Conservation (phyloP, 2,888 invertebrate species). For the Emesis russula region DNA sequence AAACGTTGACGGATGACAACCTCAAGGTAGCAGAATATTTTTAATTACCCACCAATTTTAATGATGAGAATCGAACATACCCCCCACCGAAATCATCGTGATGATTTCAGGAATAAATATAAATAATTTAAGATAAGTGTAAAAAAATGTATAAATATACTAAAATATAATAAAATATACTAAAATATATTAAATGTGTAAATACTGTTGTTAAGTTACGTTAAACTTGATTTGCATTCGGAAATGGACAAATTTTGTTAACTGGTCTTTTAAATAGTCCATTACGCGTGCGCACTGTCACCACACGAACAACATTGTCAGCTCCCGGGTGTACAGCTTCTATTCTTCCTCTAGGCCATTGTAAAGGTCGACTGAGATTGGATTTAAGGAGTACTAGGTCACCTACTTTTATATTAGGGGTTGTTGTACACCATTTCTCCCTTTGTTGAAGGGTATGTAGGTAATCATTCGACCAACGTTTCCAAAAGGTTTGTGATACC, state of each 20-base stretch:
- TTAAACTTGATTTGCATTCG: background rate
- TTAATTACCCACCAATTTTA: no score
- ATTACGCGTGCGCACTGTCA: background rate
- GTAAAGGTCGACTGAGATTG: slow-evolving; percentile 26
- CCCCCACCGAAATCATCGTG: slow-evolving; percentile 14
- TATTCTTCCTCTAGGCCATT: slow-evolving; percentile 41
- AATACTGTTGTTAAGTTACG: no score
- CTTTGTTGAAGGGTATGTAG: slow-evolving; percentile 48
- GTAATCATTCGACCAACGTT: slow-evolving; percentile 44
- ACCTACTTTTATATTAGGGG: slow-evolving; percentile 36
- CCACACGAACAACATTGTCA: slow-evolving; percentile 6
- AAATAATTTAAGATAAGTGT: no score
- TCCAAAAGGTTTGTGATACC: slow-evolving; percentile 60
- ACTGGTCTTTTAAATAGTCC: background rate
- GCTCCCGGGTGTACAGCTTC: slow-evolving; percentile 10
- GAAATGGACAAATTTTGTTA: background rate
- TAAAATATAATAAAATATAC: no score
- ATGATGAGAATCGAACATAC: background rate
- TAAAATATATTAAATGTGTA: no score
- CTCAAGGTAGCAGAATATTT: no score
- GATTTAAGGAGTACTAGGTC: slow-evolving; percentile 50
- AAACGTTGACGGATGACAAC: no score
- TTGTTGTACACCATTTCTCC: slow-evolving; percentile 1
- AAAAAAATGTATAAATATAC: no score
- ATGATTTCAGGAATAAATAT: background rate